A percentile compares a stretch with the other conserved stretches of the same genome.
phyloP scores from a whole-genome alignment of 2,888 invertebrate species.

The Nebria brevicollis region DNA sequence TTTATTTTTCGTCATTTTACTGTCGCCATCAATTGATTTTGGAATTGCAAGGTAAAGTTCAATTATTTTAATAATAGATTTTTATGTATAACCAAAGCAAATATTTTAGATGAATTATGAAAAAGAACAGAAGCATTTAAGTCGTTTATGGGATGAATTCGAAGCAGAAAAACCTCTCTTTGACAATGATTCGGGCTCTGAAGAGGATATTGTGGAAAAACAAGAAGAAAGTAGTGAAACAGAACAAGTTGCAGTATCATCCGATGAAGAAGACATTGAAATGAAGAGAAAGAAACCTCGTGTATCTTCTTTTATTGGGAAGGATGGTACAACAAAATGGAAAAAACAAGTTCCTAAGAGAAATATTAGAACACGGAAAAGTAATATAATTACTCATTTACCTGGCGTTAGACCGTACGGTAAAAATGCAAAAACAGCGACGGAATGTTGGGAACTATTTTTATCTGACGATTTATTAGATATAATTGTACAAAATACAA shows the following conservation, averaged over 20 bases:
- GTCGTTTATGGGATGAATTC: background rate
- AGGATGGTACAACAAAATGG: constrained; percentile 18
- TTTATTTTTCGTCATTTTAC: too few species aligned
- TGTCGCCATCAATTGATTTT: too few species aligned
- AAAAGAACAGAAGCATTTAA: too few species aligned
- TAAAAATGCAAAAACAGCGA: constrained; percentile 41
- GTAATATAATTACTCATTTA: too few species aligned
- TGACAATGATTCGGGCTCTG: constrained; percentile 7
- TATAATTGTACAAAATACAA: constrained; percentile 52
- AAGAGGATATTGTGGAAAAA: constrained; percentile 7
- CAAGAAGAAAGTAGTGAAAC: background rate
- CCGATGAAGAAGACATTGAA: constrained; percentile 10
- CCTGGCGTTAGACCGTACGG: constrained; percentile 3
- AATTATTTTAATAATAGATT: too few species aligned
- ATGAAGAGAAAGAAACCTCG: too few species aligned
- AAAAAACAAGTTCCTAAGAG: background rate
- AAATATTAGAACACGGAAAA: background rate
- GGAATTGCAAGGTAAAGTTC: too few species aligned
- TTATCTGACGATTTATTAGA: constrained; percentile 51
- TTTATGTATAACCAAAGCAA: too few species aligned
- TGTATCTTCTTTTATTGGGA: background rate
- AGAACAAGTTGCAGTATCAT: constrained; percentile 2
- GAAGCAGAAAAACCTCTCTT: background rate
- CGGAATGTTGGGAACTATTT: constrained; percentile 48
- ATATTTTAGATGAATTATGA: too few species aligned